A percentile compares a stretch with the other conserved stretches of the same genome.
Conservation (phyloP, 2,113 vertebrate species). For the Sturnus vulgaris region DNA sequence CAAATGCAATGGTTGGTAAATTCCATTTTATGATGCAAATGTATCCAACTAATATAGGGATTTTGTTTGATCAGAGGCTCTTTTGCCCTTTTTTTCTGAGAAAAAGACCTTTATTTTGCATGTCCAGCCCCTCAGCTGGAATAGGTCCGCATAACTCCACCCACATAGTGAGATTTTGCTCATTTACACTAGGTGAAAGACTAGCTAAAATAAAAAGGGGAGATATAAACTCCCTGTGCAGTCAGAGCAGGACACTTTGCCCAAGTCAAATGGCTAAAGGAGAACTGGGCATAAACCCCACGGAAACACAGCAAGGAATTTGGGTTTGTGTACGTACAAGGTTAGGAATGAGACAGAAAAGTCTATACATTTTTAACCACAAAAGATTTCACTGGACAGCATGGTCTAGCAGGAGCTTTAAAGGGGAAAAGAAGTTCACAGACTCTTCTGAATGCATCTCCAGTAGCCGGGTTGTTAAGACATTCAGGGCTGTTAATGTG, state of each 20-base stretch:
- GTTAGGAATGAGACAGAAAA: constrained; percentile 15
- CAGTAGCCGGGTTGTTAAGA: constrained; percentile 68
- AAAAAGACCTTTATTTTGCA: neutral
- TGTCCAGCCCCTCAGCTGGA: neutral
- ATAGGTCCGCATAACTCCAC: neutral
- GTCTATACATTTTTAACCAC: constrained; percentile 30
- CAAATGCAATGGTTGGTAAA: neutral
- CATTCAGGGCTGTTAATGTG: constrained; percentile 67
- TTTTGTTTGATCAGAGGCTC: constrained; percentile 1
- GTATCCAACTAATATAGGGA: neutral
- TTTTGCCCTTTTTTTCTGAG: neutral
- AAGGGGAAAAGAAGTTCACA: constrained; percentile 67
- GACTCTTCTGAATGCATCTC: constrained; percentile 63
- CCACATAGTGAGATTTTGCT: neutral
- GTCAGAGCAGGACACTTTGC: neutral
- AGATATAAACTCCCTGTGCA: neutral
- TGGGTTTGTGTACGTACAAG: neutral
- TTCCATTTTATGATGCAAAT: constrained; percentile 67
- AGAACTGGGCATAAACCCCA: neutral
- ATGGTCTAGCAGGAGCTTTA: constrained; percentile 58
- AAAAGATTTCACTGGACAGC: constrained; percentile 53
- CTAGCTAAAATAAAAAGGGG: neutral
- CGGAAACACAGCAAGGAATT: neutral
- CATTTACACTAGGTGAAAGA: neutral
- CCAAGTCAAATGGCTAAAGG: neutral